Conservation (phyloP, 2,797 vertebrate genomes). For the Chelon labrosus region DNA sequence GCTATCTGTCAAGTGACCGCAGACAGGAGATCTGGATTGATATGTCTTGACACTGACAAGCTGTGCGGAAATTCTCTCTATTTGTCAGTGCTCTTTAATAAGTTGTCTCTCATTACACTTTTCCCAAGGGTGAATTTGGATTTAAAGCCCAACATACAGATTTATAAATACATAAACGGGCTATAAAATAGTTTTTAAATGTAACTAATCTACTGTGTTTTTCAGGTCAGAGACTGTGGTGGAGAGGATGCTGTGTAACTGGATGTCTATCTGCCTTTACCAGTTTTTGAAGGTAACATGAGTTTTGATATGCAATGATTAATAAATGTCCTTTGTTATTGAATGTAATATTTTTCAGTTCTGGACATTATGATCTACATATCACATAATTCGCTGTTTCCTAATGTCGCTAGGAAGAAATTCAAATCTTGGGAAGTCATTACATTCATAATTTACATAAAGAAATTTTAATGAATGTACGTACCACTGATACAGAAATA, state of each 20-base stretch:
- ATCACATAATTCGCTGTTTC: neutral
- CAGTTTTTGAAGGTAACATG: slow-evolving; percentile 94
- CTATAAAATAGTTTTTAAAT: neutral
- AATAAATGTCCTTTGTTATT: neutral
- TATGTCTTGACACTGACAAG: slow-evolving; percentile 51
- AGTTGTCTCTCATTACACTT: slow-evolving; percentile 1
- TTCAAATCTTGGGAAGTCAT: neutral
- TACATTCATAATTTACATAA: neutral
- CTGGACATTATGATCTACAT: neutral
- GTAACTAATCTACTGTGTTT: slow-evolving; percentile 29
- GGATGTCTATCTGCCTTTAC: slow-evolving; percentile 99
- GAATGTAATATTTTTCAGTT: neutral
- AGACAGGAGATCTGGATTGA: slow-evolving; percentile 49
- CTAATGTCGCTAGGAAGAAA: neutral
- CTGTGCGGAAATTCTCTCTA: slow-evolving; percentile 23
- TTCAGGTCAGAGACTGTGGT: slow-evolving; percentile 97
- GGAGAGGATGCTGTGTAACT: slow-evolving; percentile 98
- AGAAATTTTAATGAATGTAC: slow-evolving; percentile 9
- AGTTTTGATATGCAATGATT: neutral
- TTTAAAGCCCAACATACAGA: neutral
- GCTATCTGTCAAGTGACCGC: slow-evolving; percentile 54
- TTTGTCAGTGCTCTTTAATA: too few species aligned
- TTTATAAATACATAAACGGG: neutral
- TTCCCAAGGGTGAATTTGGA: neutral
- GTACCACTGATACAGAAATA: slow-evolving; percentile 12